phyloP scores from a whole-genome alignment of 2,797 vertebrate species.

The Tolypeutes matacus region DNA sequence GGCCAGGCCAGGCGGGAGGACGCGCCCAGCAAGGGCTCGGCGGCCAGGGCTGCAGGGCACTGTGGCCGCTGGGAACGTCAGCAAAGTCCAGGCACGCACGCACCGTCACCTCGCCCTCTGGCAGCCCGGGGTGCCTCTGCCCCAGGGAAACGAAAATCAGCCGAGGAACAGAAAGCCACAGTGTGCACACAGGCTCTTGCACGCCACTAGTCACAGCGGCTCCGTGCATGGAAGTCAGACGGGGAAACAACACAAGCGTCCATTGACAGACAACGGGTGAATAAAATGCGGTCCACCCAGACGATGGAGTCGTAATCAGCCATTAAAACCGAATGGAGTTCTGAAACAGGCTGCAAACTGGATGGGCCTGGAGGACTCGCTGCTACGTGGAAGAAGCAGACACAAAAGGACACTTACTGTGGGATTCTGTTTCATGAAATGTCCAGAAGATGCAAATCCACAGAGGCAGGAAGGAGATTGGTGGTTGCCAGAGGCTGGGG shows the following conservation, averaged over 20 bases:
- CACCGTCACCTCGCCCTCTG: not conserved
- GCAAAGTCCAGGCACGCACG: too few species aligned
- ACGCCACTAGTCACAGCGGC: too few species aligned
- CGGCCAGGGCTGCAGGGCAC: too few species aligned
- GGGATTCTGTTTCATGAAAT: rapidly evolving
- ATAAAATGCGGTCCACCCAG: rapidly evolving
- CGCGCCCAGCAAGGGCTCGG: too few species aligned
- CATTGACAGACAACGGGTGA: rapidly evolving
- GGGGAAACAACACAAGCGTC: rapidly evolving
- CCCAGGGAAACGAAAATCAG: not conserved
- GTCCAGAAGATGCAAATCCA: not conserved
- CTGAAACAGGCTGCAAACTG: rapidly evolving
- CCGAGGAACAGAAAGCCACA: not conserved
- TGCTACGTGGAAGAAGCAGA: rapidly evolving
- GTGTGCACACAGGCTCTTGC: too few species aligned
- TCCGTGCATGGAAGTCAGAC: not conserved
- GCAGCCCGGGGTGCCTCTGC: not conserved
- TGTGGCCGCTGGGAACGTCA: too few species aligned
- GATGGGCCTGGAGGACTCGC: rapidly evolving
- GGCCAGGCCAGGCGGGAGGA: too few species aligned
- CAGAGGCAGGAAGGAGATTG: too few species aligned
- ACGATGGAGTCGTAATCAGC: rapidly evolving
- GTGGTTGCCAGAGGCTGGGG: too few species aligned
- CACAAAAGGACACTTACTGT: rapidly evolving
- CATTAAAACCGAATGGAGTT: rapidly evolving